Evolutionary conservation across 1,140 invertebrate species (phyloP).

Genomic region (Elysia chlorotica): DNA sequence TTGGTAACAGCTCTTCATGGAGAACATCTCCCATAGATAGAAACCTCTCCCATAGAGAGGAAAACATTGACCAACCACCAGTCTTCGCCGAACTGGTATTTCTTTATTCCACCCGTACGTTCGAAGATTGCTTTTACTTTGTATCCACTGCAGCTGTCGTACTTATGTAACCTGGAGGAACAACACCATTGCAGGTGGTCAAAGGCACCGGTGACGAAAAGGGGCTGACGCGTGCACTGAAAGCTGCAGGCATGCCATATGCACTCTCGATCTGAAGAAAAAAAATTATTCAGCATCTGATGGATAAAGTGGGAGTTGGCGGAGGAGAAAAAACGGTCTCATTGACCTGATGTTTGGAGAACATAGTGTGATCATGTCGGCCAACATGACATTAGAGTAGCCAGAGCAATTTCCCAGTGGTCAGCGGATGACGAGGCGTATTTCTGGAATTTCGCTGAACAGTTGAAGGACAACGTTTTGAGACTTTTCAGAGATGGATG

Average conservation of each 20-base stretch:
- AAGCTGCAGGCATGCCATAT: conserved; percentile 2
- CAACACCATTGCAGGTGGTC: not conserved
- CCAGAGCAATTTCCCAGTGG: not conserved
- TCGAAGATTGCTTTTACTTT: conserved; percentile 7
- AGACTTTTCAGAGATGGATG: not conserved
- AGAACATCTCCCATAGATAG: too few relatives aligned
- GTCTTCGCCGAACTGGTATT: conserved; percentile 1
- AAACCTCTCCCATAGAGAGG: conserved; percentile 2
- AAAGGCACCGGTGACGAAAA: not conserved
- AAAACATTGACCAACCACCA: not conserved
- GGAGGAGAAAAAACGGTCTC: not conserved
- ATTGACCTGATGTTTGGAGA: not conserved
- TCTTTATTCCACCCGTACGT: conserved; percentile 4
- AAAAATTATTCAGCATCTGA: not conserved
- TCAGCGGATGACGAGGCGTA: not conserved
- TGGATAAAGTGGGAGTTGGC: not conserved
- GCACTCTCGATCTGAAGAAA: conserved; percentile 1
- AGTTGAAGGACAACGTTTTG: not conserved
- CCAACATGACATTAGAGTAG: not conserved
- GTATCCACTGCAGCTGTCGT: not conserved
- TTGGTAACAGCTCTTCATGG: not conserved
- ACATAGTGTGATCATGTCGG: not conserved
- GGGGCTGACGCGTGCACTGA: not conserved
- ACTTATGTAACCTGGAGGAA: conserved; percentile 6
- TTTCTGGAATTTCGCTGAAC: not conserved